These are phyloP conservation scores for Rugalucina vietnamica DNA, from an alignment of 2,888 invertebrate species.

Conservation along the genomic window DNA sequence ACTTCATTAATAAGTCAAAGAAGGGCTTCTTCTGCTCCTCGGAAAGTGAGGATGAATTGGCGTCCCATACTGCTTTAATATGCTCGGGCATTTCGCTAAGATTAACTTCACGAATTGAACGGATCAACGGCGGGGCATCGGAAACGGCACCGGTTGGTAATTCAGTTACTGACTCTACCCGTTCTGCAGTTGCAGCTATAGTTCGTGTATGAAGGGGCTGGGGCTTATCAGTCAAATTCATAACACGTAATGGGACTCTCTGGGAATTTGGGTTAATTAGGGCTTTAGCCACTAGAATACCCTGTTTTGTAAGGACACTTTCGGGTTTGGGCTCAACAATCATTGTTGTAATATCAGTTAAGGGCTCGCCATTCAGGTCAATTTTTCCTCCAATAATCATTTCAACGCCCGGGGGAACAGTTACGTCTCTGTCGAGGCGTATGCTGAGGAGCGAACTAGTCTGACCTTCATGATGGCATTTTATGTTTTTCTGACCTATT, in stretches of 20 bases:
- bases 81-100: not conserved
- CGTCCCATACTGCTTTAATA: slow-evolving; percentile 2
- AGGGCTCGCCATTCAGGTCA: not conserved
- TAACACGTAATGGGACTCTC: not conserved
- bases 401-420: not conserved
- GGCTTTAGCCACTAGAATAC: not conserved
- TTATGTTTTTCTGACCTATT: not conserved
- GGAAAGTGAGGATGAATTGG: not conserved
- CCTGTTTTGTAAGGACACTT: not conserved
- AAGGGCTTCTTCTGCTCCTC: not conserved
- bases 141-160: no score
- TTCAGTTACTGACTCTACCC: no score
- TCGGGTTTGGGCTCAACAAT: not conserved
- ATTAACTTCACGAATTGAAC: not conserved
- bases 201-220: no score
- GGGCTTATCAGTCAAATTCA: not conserved
- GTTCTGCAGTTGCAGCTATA: no score
- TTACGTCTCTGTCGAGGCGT: not conserved
- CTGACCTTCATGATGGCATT: not conserved
- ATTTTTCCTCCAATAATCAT: slow-evolving; percentile 6
- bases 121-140: no score
- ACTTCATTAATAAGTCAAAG: not conserved
- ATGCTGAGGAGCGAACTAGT: not conserved
- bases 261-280: not conserved
- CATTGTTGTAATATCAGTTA: not conserved